Evolutionary conservation across 2,797 vertebrate species (phyloP), one percentile per base, ranked within the genome.

Genomic region (Enteromius afrohamiltoni): DNA sequence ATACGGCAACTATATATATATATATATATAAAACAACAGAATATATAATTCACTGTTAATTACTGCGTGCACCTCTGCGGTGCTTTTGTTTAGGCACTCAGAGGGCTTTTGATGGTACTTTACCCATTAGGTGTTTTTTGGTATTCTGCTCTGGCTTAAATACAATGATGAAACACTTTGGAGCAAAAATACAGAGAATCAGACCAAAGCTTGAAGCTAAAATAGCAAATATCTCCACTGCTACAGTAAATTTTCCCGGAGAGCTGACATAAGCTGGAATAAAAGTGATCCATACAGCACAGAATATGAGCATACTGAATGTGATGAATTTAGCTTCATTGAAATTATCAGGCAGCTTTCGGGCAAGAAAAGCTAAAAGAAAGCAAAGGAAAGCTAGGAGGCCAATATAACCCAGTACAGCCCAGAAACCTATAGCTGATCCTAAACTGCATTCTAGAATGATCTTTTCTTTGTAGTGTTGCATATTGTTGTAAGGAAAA

Each of bases 101-200:
- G n/a, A n/a, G n/a, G n/a, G n/a, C n/a, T n/a, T n/a, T n/a, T n/a
- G n/a, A n/a, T n/a, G 29, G 31, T 13, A 83, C 75, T 85, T 91
- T 91, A 13, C 87, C 87, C 88, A 91, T 88, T 23, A 91, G 53
- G 19, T 90, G 85, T 77, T 90, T 89, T 45, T 88, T 90, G 11
- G 87, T 91, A 74, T 91, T 91, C 51, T 89, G 76, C 19, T 91
- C 87, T n/a, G 90, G 90, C 16, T 77, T 79, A 74, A 89, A 87
- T 42, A 91, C 75, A 51, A 91, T 91, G 58, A 91, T 89, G 53
- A 89, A 89, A 86, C 88, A 90, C 85, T 91, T 91, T 0, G 88
- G 90, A 78, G 77, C 85, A 87, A 91, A 91, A 85, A 90, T 90
- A 37, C 88, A 88, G 14, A 86, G 21, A 40, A 84, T 88, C 40